These are phyloP conservation scores for Bubo scandiacus DNA, from an alignment of 2,113 vertebrate genomes.

Conservation along the genomic window DNA sequence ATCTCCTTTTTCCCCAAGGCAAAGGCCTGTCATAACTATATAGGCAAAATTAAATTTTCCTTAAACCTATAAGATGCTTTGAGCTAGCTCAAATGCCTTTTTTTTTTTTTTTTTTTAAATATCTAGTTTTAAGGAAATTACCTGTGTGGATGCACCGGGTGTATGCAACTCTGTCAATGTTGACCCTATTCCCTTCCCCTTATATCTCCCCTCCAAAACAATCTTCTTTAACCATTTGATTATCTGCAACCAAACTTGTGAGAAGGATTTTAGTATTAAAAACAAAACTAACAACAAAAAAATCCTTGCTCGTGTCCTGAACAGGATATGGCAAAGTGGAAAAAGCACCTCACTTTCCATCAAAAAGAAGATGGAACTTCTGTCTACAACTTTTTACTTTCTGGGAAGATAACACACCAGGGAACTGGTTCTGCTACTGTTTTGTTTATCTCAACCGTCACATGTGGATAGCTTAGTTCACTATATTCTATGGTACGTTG, in stretches of 20 bases:
- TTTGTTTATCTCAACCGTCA: background rate
- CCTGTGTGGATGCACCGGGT: background rate
- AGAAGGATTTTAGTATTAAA: background rate
- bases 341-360: background rate
- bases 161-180: background rate
- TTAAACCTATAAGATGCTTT: background rate
- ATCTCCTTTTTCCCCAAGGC: background rate
- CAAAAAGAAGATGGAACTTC: background rate
- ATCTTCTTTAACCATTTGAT: background rate
- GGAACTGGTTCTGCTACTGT: background rate
- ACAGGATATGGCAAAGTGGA: background rate
- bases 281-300: background rate
- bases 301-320: background rate
- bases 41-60: background rate
- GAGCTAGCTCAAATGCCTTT: background rate
- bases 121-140: background rate
- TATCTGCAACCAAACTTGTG: background rate
- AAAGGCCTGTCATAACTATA: background rate
- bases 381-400: background rate
- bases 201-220: background rate
- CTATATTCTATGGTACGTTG: background rate
- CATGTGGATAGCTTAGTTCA: background rate
- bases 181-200: background rate
- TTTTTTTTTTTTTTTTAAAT: background rate
- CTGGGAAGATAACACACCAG: background rate